Evolutionary conservation across 2,888 invertebrate species (phyloP), one percentile per base, ranked within the genome.

Genomic region (Mimas tiliae): DNA sequence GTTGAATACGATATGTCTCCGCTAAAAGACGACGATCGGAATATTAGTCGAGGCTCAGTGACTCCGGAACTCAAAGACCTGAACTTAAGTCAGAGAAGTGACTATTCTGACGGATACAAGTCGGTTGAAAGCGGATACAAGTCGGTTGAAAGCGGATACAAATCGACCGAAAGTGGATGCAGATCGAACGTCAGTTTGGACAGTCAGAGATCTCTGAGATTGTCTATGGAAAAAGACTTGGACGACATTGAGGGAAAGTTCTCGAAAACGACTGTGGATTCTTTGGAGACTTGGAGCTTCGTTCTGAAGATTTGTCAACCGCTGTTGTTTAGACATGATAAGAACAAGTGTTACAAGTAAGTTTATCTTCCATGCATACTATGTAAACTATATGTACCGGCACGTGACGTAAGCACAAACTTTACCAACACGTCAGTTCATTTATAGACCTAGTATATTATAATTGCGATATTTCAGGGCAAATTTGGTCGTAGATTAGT

Each of bases 291-390:
- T 0, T 94, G 93, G 93, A 91, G 87, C 64, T 92, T 93, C 71
- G 90, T 94, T 0, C 67, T 93, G 50, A 92, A 94, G 77, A 90
- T 93, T 0, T 94, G 94, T 63, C 93, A 93, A 71, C 94, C 93
- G 0, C 69, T 93, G 67, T 70, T 93, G 65, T 93, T 93, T 70
- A 82, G 92, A 65, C 94, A 94, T 70, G 92, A 92, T 64, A 90
- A 84, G 70, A 89, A 88, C 66, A 91, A 89, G 72, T 94, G 94
- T 74, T 92, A 88, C 71, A 91, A 85, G 94, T 94, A 71, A 86
- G 83, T 81, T 53, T 48, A 50, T 1, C 16, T 55, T 45, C 21
- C 51, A 16, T 65, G 58, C 6, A 7, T 6, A 6, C 8, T 7
- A 38, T 27, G 27, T 50, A 11, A 64, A 52, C n/a, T n/a, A 27